phyloP scores from a whole-genome alignment of 1,140 invertebrate genomes.

The Eueides isabella region DNA sequence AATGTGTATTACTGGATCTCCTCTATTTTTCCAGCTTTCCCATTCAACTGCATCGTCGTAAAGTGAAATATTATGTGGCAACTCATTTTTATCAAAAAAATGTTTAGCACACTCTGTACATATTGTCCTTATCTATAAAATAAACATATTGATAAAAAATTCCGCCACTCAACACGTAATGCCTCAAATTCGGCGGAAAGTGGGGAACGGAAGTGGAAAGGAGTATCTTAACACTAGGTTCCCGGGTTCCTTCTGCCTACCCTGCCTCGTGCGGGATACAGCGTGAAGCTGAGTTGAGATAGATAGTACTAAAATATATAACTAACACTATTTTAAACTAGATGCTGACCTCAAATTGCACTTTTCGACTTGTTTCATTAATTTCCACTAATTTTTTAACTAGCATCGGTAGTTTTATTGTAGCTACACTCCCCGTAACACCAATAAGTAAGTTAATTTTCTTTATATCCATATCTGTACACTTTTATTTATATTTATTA shows the following conservation, averaged over 20 bases:
- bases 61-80: slow-evolving; percentile 85
- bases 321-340: too few species aligned
- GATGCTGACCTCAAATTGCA: slow-evolving; percentile 57
- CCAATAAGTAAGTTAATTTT: slow-evolving; percentile 58
- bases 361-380: slow-evolving; percentile 41
- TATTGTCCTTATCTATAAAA: slow-evolving; percentile 32
- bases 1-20: slow-evolving; percentile 98
- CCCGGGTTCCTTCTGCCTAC: too few species aligned
- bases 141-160: not conserved
- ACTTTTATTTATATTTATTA: not conserved
- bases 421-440: slow-evolving; percentile 71
- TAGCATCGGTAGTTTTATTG: slow-evolving; percentile 67
- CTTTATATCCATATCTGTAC: not conserved
- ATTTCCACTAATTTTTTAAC: slow-evolving; percentile 52
- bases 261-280: too few species aligned
- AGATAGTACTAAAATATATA: too few species aligned
- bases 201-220: too few species aligned
- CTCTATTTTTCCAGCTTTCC: slow-evolving; percentile 93
- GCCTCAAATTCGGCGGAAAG: too few species aligned
- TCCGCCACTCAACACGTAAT: too few species aligned
- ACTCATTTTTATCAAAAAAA: slow-evolving; percentile 88
- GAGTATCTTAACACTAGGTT: too few species aligned
- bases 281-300: too few species aligned
- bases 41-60: slow-evolving; percentile 95
- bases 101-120: slow-evolving; percentile 92